A percentile compares a stretch with the other conserved stretches of the same genome.
phyloP scores from a whole-genome alignment of 92 coral and sea anemone genomes.

The Paragorgia papillata region DNA sequence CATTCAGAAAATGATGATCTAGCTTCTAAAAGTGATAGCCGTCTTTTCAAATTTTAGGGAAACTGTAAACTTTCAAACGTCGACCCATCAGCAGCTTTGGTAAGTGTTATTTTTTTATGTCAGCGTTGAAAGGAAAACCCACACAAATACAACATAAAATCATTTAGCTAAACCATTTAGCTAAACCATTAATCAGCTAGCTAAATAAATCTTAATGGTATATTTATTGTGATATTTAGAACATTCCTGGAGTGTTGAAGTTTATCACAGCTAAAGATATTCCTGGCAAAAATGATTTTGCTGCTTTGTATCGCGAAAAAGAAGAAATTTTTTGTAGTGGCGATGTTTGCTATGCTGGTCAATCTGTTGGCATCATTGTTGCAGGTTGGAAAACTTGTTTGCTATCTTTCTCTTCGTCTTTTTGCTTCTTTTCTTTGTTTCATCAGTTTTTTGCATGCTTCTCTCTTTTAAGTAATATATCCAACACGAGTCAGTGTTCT shows the following conservation, averaged over 20 bases:
- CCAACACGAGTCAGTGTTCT: no score
- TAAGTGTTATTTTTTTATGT: no score
- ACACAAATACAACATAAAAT: no score
- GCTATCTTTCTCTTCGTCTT: neutral
- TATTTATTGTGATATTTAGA: slow-evolving; percentile 31
- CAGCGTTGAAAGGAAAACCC: no score
- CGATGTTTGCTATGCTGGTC: slow-evolving; percentile 76
- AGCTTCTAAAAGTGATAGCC: neutral
- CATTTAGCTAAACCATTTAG: no score
- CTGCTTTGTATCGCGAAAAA: neutral
- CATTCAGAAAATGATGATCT: no score
- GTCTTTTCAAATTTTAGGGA: slow-evolving; percentile 59
- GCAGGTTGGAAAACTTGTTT: slow-evolving; percentile 59
- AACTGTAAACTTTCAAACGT: slow-evolving; percentile 74
- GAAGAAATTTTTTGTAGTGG: slow-evolving; percentile 72
- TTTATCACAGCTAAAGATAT: slow-evolving; percentile 67
- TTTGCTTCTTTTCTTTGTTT: no score
- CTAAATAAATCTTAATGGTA: no score
- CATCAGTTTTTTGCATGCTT: neutral
- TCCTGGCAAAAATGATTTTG: slow-evolving; percentile 80
- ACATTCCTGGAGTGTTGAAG: slow-evolving; percentile 78
- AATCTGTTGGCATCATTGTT: slow-evolving; percentile 74
- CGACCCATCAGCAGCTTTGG: slow-evolving; percentile 75
- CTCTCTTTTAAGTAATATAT: neutral
- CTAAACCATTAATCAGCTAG: no score